phyloP scores from a whole-genome alignment of 2,888 invertebrate species.

The Drosophila longiperda region DNA sequence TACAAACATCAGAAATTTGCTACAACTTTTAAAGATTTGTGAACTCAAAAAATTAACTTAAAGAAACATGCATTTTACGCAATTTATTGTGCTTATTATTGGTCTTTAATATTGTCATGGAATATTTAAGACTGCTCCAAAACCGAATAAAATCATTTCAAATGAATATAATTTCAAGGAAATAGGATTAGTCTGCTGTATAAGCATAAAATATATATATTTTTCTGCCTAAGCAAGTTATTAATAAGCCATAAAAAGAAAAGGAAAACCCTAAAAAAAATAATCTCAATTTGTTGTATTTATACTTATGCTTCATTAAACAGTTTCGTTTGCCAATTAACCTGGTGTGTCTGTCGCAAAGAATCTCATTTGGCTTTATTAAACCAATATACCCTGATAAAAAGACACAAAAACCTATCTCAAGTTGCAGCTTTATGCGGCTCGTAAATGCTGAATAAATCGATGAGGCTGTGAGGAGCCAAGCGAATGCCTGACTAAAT shows the following conservation, averaged over 20 bases:
- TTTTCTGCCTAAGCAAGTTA: not conserved
- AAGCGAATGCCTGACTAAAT: slow-evolving; percentile 28
- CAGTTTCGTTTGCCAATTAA: not conserved
- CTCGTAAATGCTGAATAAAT: slow-evolving; percentile 64
- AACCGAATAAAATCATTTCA: not conserved
- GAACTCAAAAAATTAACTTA: not conserved
- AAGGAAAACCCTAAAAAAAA: not conserved
- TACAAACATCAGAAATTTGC: not conserved
- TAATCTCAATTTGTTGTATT: not conserved
- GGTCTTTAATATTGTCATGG: not conserved
- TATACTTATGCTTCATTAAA: not conserved
- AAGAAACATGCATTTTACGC: not conserved
- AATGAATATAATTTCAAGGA: not conserved
- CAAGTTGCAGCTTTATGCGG: slow-evolving; percentile 19
- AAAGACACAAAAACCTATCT: slow-evolving; percentile 1
- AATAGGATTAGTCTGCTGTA: not conserved
- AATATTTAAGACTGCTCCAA: not conserved
- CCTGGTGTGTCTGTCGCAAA: not conserved
- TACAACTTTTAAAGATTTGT: not conserved
- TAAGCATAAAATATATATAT: not conserved
- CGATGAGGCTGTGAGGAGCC: slow-evolving; percentile 45
- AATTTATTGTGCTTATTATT: not conserved
- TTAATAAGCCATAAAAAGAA: not conserved
- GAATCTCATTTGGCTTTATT: not conserved
- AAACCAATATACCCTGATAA: not conserved